phyloP scores from a whole-genome alignment of 1,140 invertebrate species.

The Rhizoglyphus robini region DNA sequence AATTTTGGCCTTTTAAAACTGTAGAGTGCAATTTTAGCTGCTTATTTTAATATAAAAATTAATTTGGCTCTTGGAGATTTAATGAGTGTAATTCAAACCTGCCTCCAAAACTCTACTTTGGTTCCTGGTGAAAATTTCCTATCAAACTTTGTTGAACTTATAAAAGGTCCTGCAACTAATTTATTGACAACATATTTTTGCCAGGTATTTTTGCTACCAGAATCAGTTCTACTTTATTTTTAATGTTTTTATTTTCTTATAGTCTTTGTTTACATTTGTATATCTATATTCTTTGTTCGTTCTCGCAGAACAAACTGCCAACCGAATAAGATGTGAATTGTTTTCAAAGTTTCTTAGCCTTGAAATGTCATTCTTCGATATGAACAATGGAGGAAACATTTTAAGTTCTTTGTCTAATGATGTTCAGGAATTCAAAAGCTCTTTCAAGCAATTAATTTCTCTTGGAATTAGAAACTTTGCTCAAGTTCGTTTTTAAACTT shows the following conservation, averaged over 20 bases:
- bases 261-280: slow-evolving; percentile 70
- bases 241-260: slow-evolving; percentile 30
- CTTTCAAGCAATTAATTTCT: slow-evolving; percentile 78
- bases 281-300: slow-evolving; percentile 73
- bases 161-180: slow-evolving; percentile 49
- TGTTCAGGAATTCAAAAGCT: slow-evolving; percentile 92
- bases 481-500: slow-evolving; percentile 43
- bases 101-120: slow-evolving; percentile 31
- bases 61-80: slow-evolving; percentile 57
- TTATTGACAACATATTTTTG: slow-evolving; percentile 50
- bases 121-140: slow-evolving; percentile 23
- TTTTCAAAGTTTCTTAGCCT: slow-evolving; percentile 70
- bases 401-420: slow-evolving; percentile 78
- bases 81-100: slow-evolving; percentile 49
- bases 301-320: slow-evolving; percentile 70
- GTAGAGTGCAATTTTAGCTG: slow-evolving; percentile 62
- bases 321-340: slow-evolving; percentile 58
- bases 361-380: slow-evolving; percentile 81
- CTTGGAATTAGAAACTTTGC: slow-evolving; percentile 69
- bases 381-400: slow-evolving; percentile 74
- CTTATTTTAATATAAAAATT: slow-evolving; percentile 64
- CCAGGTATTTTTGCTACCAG: slow-evolving; percentile 43
- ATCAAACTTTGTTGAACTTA: slow-evolving; percentile 43
- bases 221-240: neutral
- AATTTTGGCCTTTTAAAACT: slow-evolving; percentile 27